Evolutionary conservation across 2,888 invertebrate species (phyloP), one percentile per base, ranked within the genome.

Genomic region (Nomada lathburiana): DNA sequence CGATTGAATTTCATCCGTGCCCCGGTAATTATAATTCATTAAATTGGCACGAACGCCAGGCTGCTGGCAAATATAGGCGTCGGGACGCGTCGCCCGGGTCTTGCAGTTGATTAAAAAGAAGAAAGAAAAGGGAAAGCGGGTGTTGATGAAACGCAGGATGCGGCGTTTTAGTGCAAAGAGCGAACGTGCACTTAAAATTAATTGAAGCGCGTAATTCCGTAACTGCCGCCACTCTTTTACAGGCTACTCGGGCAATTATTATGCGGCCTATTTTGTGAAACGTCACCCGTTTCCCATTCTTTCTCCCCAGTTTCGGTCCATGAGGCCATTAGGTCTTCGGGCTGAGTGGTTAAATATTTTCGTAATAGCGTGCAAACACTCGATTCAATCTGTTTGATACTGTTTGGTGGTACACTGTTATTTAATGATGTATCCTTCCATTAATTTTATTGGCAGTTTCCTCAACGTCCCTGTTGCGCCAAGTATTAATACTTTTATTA

Each of bases 171-270:
- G 11, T 52, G 18, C 23, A 26, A 18, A 26, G 26, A 26, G 52
- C 47, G 60, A 71, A n/a, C 36, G 53, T 42, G 44, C 23, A 59
- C 26, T 77, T 65, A 5, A 59, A 65, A 70, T 65, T 80, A 71
- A 77, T 80, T 65, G 60, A 77, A 53, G 59, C 70, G n/a, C 77
- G 70, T 77, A 70, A 70, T 70, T 70, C 60, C 29, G 59, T 65
- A 70, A 59, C 50, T 52, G 42, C 63, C 36, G 11, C 63, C 62
- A 53, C n/a, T 26, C 50, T 65, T 73, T 72, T 36, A 23, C 36
- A 26, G 18, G 36, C 59, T 11, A 5, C n/a, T 18, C 1, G 16
- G 11, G 47, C 67, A 29, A 50, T 55, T 67, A 78, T 60, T 74
- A 47, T 20, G 23, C n/a, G 53, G 36, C n/a, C 60, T 10, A 62